Percentiles rank a stretch among this genome's conserved stretches.
These are phyloP conservation scores for Pristionchus fissidentatus DNA, from an alignment of 2,888 invertebrate species.

Conservation along the genomic window DNA sequence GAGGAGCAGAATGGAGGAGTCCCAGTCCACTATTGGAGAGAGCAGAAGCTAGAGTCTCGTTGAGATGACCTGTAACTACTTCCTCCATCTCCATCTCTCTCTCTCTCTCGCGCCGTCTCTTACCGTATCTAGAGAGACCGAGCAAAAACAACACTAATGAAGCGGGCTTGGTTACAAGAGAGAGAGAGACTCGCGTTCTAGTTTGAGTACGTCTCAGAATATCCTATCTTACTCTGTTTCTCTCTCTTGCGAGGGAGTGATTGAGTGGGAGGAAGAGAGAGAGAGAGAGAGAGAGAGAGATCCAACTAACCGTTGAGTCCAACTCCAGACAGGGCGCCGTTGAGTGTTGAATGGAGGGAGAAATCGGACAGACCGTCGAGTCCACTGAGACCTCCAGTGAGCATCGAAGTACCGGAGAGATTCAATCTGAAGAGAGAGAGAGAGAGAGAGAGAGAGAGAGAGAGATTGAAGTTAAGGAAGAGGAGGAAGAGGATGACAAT, in stretches of 20 bases:
- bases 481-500: neutral
- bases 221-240: too few relatives aligned
- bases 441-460: conserved; percentile 8
- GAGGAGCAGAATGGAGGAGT: neutral
- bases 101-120: too few relatives aligned
- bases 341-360: conserved; percentile 39
- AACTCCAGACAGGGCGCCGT: conserved; percentile 11
- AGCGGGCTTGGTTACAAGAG: neutral
- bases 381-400: conserved; percentile 2
- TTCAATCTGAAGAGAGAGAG: conserved; percentile 40
- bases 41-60: conserved; percentile 34
- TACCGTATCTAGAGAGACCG: neutral
- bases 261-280: conserved; percentile 1
- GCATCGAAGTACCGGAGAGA: conserved; percentile 29
- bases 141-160: neutral
- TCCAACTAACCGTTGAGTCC: conserved; percentile 13
- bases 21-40: neutral
- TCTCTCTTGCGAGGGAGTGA: too few relatives aligned
- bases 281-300: neutral
- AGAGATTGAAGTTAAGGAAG: neutral
- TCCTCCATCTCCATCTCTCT: neutral
- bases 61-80: neutral
- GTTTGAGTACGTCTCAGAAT: too few relatives aligned
- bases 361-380: conserved; percentile 30
- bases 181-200: neutral